Percentiles rank a stretch among this genome's conserved stretches.
phyloP scores from a whole-genome alignment of 2,113 vertebrate genomes.

The Sciurus niger region DNA sequence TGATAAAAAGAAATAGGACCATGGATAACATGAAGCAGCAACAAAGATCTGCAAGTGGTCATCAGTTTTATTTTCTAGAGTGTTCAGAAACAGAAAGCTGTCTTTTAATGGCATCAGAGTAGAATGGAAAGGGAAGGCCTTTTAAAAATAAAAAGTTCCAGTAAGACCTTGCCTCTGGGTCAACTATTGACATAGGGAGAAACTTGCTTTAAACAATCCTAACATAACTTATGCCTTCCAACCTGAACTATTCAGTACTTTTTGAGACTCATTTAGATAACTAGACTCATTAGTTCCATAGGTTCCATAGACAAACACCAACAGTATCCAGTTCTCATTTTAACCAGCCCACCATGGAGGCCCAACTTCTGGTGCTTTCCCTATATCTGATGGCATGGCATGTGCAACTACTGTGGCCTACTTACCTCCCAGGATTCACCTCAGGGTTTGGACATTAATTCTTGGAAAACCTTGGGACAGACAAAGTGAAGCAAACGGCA shows the following conservation, averaged over 20 bases:
- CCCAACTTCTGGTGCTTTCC: background rate
- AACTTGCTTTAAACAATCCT: slow-evolving; percentile 39
- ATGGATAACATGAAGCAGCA: background rate
- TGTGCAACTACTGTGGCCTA: background rate
- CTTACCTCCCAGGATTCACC: background rate
- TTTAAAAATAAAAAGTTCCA: slow-evolving; percentile 48
- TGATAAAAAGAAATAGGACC: slow-evolving; percentile 45
- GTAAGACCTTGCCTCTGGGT: slow-evolving; percentile 27
- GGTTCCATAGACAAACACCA: background rate
- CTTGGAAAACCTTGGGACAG: slow-evolving; percentile 24
- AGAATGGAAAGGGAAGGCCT: slow-evolving; percentile 27
- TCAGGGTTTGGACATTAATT: background rate
- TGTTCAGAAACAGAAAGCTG: slow-evolving; percentile 23
- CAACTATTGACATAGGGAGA: background rate
- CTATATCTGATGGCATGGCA: background rate
- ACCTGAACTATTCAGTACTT: background rate
- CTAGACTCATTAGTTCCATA: background rate
- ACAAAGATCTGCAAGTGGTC: background rate
- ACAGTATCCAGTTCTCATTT: background rate
- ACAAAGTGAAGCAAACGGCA: slow-evolving; percentile 16
- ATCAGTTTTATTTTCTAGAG: background rate
- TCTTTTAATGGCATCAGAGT: background rate
- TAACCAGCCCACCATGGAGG: background rate
- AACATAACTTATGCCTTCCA: background rate
- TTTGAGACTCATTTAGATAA: slow-evolving; percentile 28